Conservation (phyloP, 2,888 invertebrate species). For the Agrenia bidenticulata region DNA sequence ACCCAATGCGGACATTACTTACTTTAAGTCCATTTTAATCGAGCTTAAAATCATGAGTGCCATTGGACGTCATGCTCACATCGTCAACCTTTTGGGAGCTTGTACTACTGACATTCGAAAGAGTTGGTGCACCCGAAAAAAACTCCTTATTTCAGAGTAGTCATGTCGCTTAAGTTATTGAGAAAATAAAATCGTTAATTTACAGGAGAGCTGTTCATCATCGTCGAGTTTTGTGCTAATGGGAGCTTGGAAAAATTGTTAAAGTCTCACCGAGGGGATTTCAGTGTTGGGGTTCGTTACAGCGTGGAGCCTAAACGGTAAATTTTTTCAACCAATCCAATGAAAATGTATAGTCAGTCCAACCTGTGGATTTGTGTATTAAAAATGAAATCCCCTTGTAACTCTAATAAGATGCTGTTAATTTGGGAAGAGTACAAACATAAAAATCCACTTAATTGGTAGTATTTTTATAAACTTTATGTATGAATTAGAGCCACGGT, state of each 20-base stretch:
- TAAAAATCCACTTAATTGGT: too few relatives aligned
- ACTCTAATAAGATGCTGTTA: too few relatives aligned
- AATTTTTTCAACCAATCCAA: too few relatives aligned
- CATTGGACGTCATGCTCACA: conserved; percentile 20
- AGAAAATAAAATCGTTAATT: not conserved
- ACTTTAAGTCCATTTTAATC: conserved; percentile 19
- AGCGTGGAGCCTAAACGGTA: conserved; percentile 12
- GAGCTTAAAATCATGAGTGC: conserved; percentile 24
- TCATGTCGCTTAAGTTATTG: too few relatives aligned
- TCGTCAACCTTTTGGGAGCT: conserved; percentile 25
- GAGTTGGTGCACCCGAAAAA: too few relatives aligned
- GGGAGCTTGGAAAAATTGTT: conserved; percentile 16
- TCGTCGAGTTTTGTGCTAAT: conserved; percentile 19
- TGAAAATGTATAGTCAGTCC: too few relatives aligned
- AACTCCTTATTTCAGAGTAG: too few relatives aligned
- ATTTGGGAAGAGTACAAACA: too few relatives aligned
- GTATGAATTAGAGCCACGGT: not conserved
- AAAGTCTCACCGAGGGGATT: conserved; percentile 1
- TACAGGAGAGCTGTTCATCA: conserved; percentile 10
- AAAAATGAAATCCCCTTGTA: not conserved
- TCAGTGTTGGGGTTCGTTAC: conserved; percentile 2
- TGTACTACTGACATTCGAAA: conserved; percentile 22
- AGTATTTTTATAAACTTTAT: not conserved
- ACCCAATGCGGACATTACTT: conserved; percentile 20
- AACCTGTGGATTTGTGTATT: not conserved